Evolutionary conservation across 2,797 vertebrate species (phyloP).

Genomic region (Acrocephalus scirpaceus): DNA sequence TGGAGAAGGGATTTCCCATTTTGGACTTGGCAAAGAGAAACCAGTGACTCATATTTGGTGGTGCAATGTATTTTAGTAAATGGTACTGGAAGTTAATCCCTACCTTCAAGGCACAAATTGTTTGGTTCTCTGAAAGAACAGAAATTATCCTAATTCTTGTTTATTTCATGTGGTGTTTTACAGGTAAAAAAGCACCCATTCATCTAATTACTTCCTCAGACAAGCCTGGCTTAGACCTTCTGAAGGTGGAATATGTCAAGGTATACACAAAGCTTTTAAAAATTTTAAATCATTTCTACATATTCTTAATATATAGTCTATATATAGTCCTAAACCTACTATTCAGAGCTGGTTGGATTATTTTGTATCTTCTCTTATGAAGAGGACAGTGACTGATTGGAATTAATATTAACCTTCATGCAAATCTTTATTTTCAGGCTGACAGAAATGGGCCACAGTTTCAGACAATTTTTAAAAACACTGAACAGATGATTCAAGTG

Average conservation of each 20-base stretch:
- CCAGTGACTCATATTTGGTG: not conserved
- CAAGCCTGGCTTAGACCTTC: slow-evolving; percentile 84
- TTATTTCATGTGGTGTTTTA: not conserved
- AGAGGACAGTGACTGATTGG: not conserved
- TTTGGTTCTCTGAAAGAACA: not conserved
- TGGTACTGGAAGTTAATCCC: not conserved
- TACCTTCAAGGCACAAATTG: not conserved
- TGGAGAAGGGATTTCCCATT: not conserved
- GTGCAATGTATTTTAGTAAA: not conserved
- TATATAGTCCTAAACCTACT: not conserved
- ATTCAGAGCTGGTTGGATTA: not conserved
- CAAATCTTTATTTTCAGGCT: slow-evolving; percentile 77
- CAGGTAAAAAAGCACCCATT: slow-evolving; percentile 78
- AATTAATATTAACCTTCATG: not conserved
- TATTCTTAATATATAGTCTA: not conserved
- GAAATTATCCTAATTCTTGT: not conserved
- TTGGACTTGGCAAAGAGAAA: not conserved
- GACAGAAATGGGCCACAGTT: slow-evolving; percentile 87
- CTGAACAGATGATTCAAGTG: slow-evolving; percentile 92
- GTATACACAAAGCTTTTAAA: slow-evolving; percentile 66
- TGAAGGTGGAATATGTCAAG: slow-evolving; percentile 93
- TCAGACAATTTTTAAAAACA: slow-evolving; percentile 86
- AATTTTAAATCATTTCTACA: not conserved
- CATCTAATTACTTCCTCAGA: slow-evolving; percentile 91
- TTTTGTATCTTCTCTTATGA: not conserved